Conservation (phyloP, 1,140 invertebrate genomes). For the Campoletis sonorensis region DNA sequence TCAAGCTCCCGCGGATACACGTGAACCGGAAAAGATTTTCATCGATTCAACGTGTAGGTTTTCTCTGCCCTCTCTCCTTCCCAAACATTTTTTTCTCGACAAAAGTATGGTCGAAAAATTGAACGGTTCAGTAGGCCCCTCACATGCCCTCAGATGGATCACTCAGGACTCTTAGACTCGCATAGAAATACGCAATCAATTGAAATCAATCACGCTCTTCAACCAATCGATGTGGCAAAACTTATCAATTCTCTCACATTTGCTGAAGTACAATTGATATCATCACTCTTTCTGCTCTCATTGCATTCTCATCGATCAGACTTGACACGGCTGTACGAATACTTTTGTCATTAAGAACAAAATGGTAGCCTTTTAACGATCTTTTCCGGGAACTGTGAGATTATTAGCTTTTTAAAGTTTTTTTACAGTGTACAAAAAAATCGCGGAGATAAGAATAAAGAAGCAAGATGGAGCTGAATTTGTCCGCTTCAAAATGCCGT, state of each 20-base stretch:
- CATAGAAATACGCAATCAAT: slow-evolving; percentile 54
- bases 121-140: slow-evolving; percentile 39
- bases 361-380: no score
- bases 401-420: no score
- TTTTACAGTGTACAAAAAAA: no score
- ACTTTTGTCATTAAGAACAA: no score
- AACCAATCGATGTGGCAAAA: background rate
- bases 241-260: background rate
- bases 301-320: background rate
- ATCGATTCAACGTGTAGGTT: slow-evolving; percentile 36
- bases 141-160: slow-evolving; percentile 44
- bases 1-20: background rate
- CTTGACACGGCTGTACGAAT: no score
- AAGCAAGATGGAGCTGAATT: no score
- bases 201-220: slow-evolving; percentile 40
- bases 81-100: slow-evolving; percentile 42
- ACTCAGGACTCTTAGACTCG: slow-evolving; percentile 19
- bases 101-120: slow-evolving; percentile 31
- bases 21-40: slow-evolving; percentile 35
- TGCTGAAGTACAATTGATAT: background rate
- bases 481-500: no score
- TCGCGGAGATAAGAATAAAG: no score
- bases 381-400: no score
- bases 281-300: background rate
- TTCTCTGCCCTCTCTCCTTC: background rate